Evolutionary conservation across 2,888 invertebrate species (phyloP).

Genomic region (Drosophila setosimentum): DNA sequence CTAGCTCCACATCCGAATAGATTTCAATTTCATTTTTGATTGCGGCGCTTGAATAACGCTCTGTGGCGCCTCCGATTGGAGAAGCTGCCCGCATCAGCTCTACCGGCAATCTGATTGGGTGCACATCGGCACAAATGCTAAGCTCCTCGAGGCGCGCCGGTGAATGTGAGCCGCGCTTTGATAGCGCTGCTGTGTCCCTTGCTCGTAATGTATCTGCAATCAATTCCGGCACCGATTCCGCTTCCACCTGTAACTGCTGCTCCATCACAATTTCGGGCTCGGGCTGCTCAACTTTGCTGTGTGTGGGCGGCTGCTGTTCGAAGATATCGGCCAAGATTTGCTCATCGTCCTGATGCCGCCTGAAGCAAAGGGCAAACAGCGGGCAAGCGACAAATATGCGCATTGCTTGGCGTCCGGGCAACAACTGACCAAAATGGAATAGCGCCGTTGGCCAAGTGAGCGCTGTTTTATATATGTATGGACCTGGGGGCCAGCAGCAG

Average conservation of each 20-base stretch:
- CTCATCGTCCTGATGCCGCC: constrained; percentile 49
- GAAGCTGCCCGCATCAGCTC: neutral
- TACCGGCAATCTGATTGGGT: constrained; percentile 13
- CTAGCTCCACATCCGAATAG: constrained; percentile 45
- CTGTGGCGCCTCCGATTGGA: neutral
- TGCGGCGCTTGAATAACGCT: constrained; percentile 44
- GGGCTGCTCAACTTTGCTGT: constrained; percentile 13
- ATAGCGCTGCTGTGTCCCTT: neutral
- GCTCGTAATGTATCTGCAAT: neutral
- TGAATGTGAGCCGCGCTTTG: constrained; percentile 51
- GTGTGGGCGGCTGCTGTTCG: constrained; percentile 29
- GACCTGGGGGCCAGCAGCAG: neutral
- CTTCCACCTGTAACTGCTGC: neutral
- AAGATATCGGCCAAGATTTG: constrained; percentile 40
- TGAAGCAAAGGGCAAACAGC: constrained; percentile 41
- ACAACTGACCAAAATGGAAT: constrained; percentile 13
- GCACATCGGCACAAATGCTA: constrained; percentile 54
- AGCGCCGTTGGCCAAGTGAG: constrained; percentile 1
- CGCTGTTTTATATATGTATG: constrained; percentile 38
- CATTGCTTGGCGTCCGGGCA: constrained; percentile 43
- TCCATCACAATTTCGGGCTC: neutral
- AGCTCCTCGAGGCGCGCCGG: constrained; percentile 52
- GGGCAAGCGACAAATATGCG: constrained; percentile 50
- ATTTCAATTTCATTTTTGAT: constrained; percentile 58
- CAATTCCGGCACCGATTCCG: neutral